These are phyloP conservation scores for Mormyrus lacerda DNA, from an alignment of 2,113 vertebrate species.

Conservation along the genomic window DNA sequence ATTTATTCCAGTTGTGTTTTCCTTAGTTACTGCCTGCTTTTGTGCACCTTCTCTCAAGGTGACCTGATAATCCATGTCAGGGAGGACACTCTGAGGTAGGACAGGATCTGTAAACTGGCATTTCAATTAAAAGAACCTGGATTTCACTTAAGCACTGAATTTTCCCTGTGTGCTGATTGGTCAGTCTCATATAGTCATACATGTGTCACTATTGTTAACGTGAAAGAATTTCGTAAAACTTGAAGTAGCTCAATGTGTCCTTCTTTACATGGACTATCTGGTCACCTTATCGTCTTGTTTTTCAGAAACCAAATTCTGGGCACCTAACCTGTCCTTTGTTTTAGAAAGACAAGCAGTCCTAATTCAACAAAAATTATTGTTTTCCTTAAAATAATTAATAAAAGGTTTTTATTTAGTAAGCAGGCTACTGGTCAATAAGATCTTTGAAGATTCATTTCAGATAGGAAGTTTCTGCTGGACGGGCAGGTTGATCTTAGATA, in stretches of 20 bases:
- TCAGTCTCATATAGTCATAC: not conserved
- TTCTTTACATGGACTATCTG: not conserved
- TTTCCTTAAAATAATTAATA: not conserved
- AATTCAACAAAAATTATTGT: not conserved
- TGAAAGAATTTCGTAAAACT: not conserved
- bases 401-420: not conserved
- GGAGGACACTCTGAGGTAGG: not conserved
- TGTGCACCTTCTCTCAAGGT: not conserved
- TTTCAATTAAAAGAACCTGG: not conserved
- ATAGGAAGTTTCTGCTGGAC: not conserved
- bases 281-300: not conserved
- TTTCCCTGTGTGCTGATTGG: not conserved
- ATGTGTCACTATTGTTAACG: not conserved
- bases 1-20: not conserved
- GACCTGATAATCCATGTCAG: not conserved
- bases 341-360: not conserved
- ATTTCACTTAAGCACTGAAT: not conserved
- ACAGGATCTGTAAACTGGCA: not conserved
- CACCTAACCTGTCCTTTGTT: not conserved
- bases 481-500: not conserved
- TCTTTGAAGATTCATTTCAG: not conserved
- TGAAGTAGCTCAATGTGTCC: not conserved
- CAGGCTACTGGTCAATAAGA: not conserved
- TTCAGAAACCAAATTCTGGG: not conserved
- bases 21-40: not conserved